A percentile compares a stretch with the other conserved stretches of the same genome.
Evolutionary conservation across 2,113 vertebrate species (phyloP).

Genomic region (Tachysurus vachellii): DNA sequence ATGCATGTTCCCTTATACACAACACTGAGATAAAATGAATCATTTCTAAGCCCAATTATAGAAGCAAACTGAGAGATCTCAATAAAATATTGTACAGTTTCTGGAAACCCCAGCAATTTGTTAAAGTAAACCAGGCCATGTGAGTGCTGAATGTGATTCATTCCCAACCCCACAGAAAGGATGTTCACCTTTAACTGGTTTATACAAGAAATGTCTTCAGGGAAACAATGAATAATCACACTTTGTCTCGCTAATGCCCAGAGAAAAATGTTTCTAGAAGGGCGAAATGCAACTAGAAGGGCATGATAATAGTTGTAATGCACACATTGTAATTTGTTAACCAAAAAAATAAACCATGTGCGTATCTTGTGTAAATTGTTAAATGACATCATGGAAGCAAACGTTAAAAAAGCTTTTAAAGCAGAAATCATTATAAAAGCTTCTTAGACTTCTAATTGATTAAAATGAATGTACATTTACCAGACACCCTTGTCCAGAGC

Average conservation of each 20-base stretch:
- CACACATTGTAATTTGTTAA: neutral
- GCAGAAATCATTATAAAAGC: neutral
- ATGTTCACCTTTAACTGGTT: slow-evolving; percentile 8
- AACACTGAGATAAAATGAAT: neutral
- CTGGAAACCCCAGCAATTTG: neutral
- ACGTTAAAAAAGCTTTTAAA: neutral
- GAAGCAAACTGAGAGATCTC: neutral
- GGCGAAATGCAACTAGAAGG: neutral
- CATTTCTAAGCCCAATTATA: neutral
- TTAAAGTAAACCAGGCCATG: neutral
- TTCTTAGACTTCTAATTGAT: neutral
- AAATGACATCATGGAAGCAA: neutral
- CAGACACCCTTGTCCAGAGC: too few species aligned
- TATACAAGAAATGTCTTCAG: neutral
- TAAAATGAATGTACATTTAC: neutral
- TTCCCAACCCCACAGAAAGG: neutral
- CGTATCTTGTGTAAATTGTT: neutral
- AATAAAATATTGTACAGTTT: neutral
- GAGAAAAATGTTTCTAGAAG: slow-evolving; percentile 4
- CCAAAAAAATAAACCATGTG: neutral
- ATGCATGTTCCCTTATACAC: neutral
- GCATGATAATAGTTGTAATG: neutral
- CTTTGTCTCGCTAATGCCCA: neutral
- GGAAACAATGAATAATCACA: slow-evolving; percentile 12
- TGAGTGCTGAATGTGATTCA: neutral